Conservation (phyloP, 2,888 invertebrate species). For the Sminthurides aquaticus region DNA sequence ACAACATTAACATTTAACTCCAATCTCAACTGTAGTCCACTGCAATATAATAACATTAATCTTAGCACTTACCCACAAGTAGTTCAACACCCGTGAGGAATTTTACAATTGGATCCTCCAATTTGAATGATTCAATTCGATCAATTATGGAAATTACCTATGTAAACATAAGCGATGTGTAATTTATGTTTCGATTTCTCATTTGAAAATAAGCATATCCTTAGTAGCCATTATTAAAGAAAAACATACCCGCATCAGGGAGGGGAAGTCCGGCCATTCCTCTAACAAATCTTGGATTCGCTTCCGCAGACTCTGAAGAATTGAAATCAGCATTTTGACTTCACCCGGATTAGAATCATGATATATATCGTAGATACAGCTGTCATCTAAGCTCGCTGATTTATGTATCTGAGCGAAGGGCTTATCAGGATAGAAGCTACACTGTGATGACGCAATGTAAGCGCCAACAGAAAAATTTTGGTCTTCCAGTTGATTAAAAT, state of each 20-base stretch:
- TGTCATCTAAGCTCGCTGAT: background rate
- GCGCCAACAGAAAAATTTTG: constrained; percentile 32
- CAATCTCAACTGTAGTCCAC: background rate
- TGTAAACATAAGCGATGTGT: constrained; percentile 47
- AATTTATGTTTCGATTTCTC: background rate
- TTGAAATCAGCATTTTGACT: constrained; percentile 61
- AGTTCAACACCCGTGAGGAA: constrained; percentile 86
- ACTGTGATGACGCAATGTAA: constrained; percentile 23
- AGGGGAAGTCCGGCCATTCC: constrained; percentile 87
- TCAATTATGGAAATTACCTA: constrained; percentile 36
- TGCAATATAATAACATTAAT: constrained; percentile 5
- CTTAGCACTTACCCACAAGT: constrained; percentile 60
- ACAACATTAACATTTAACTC: background rate
- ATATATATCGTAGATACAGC: constrained; percentile 63
- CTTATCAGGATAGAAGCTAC: constrained; percentile 5
- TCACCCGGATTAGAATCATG: constrained; percentile 72
- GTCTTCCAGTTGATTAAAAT: constrained; percentile 30
- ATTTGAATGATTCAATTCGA: constrained; percentile 52
- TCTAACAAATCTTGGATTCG: constrained; percentile 58
- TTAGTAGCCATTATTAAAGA: no score
- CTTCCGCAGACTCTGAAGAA: constrained; percentile 59
- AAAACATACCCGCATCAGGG: constrained; percentile 62
- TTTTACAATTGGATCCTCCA: constrained; percentile 74
- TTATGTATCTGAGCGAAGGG: background rate
- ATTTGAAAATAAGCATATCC: no score